These are phyloP conservation scores for Calosoma granatense DNA, from an alignment of 1,140 invertebrate genomes.

Conservation along the genomic window DNA sequence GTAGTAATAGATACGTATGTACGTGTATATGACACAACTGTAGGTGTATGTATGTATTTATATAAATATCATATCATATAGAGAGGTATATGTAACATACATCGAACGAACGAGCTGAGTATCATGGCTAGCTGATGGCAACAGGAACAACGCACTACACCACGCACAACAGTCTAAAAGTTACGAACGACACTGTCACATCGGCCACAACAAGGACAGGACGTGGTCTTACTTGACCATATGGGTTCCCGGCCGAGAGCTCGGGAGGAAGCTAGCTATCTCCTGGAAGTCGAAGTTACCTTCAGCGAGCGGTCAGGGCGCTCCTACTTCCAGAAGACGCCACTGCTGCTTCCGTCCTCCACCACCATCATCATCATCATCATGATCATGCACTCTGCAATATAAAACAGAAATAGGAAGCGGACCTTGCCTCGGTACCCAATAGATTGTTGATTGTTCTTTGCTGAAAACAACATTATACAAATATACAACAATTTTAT, in stretches of 20 bases:
- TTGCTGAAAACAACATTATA: background rate
- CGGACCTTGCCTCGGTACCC: slow-evolving; percentile 13
- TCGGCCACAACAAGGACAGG: slow-evolving; percentile 33
- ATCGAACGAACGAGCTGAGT: slow-evolving; percentile 35
- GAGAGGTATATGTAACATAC: slow-evolving; percentile 22
- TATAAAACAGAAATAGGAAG: slow-evolving; percentile 44
- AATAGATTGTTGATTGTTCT: background rate
- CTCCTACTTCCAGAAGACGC: slow-evolving; percentile 53
- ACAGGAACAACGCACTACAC: slow-evolving; percentile 34
- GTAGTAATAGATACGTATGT: too few relatives aligned
- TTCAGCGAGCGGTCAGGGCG: slow-evolving; percentile 42
- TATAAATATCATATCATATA: slow-evolving; percentile 5
- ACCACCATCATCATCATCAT: slow-evolving; percentile 24
- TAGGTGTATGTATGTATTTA: background rate
- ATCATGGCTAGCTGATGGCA: slow-evolving; percentile 21
- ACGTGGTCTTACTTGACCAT: slow-evolving; percentile 34
- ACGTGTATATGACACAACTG: background rate
- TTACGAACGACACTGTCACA: slow-evolving; percentile 36
- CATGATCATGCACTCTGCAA: slow-evolving; percentile 47
- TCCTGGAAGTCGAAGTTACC: slow-evolving; percentile 50
- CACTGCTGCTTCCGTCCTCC: slow-evolving; percentile 46
- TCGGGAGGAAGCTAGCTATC: slow-evolving; percentile 38
- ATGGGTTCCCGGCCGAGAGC: slow-evolving; percentile 25
- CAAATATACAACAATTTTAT: too few relatives aligned
- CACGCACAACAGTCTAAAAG: slow-evolving; percentile 25